phyloP scores from a whole-genome alignment of 2,888 invertebrate genomes.

The Cacoxenus indagator region DNA sequence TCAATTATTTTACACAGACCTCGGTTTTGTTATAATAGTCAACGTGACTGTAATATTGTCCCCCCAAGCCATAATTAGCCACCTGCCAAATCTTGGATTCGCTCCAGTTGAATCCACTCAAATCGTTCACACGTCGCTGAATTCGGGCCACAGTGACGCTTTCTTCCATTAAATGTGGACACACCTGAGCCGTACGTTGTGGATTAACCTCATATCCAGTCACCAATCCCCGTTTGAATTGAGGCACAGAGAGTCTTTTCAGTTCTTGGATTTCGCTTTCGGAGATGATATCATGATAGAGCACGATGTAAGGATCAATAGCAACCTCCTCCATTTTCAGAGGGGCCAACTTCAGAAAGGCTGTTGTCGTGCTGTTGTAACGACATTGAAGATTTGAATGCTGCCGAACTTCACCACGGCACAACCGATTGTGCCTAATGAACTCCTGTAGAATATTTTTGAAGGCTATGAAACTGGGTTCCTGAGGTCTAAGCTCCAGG shows the following conservation, averaged over 20 bases:
- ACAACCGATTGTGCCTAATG: conserved; percentile 35
- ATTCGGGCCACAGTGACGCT: conserved; percentile 34
- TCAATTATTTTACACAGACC: conserved; percentile 41
- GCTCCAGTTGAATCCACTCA: conserved; percentile 42
- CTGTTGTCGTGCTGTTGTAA: conserved; percentile 37
- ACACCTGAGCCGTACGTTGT: not conserved
- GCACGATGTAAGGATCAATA: conserved; percentile 46
- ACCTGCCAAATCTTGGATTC: conserved; percentile 47
- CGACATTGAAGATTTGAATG: conserved; percentile 39
- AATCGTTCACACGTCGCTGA: conserved; percentile 43
- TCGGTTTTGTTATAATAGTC: conserved; percentile 61
- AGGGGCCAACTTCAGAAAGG: conserved; percentile 50
- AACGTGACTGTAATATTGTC: conserved; percentile 49
- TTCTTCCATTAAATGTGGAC: too few relatives aligned
- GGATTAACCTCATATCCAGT: not conserved
- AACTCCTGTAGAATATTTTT: not conserved
- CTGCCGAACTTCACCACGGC: conserved; percentile 42
- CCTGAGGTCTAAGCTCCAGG: not conserved
- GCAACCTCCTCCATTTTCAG: conserved; percentile 51
- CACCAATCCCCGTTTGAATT: conserved; percentile 31
- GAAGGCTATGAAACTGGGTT: not conserved
- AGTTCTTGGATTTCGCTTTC: conserved; percentile 47
- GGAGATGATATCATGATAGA: conserved; percentile 46
- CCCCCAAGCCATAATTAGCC: conserved; percentile 53
- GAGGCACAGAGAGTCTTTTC: conserved; percentile 36